Conservation (phyloP, 1,140 invertebrate species). For the Aricia agestis region DNA sequence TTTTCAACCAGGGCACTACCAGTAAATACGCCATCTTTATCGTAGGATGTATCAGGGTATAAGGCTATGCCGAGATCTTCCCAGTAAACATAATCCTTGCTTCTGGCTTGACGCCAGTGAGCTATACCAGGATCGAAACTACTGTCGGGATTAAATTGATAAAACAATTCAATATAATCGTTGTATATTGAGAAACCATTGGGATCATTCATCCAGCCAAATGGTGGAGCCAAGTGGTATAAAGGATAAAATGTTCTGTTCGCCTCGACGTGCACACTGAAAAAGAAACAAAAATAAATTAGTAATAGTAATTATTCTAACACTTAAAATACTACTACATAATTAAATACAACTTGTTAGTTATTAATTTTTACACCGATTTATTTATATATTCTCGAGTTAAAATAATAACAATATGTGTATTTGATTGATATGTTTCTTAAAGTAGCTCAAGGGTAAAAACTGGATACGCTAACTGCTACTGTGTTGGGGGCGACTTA, state of each 20-base stretch:
- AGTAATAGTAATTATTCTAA: too few relatives aligned
- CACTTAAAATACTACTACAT: too few relatives aligned
- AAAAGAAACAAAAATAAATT: constrained; percentile 17
- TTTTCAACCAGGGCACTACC: constrained; percentile 60
- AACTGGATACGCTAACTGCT: too few relatives aligned
- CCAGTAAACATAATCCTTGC: constrained; percentile 60
- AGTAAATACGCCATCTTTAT: constrained; percentile 59
- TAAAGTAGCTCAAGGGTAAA: too few relatives aligned
- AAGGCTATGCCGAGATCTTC: constrained; percentile 56
- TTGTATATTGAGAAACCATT: constrained; percentile 60
- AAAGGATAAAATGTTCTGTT: constrained; percentile 35
- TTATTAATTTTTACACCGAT: too few relatives aligned
- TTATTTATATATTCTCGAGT: too few relatives aligned
- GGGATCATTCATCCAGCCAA: constrained; percentile 71
- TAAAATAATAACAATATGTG: too few relatives aligned
- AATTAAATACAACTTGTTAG: too few relatives aligned
- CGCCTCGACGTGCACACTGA: constrained; percentile 12
- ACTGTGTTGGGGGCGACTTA: too few relatives aligned
- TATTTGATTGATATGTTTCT: too few relatives aligned
- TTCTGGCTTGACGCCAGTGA: constrained; percentile 63
- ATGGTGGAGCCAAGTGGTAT: constrained; percentile 50
- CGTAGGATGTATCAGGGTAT: constrained; percentile 51
- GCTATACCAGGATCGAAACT: constrained; percentile 41
- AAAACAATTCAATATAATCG: constrained; percentile 59
- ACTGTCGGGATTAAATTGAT: constrained; percentile 55